phyloP scores from a whole-genome alignment of 2,113 vertebrate genomes.

The Rhynchomys soricoides region DNA sequence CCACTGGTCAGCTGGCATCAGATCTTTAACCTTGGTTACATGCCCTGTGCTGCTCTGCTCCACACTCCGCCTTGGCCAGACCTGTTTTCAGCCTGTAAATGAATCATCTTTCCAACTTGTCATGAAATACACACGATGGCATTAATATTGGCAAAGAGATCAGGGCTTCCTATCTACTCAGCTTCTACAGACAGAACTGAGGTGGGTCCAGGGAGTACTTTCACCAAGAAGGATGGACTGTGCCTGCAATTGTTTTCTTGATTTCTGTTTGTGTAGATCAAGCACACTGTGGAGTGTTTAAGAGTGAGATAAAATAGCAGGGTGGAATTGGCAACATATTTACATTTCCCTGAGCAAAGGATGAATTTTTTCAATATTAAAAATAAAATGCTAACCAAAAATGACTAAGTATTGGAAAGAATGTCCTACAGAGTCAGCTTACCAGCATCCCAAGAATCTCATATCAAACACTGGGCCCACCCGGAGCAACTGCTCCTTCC shows the following conservation, averaged over 20 bases:
- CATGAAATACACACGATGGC: neutral
- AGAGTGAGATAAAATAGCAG: conserved; percentile 38
- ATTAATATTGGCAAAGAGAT: neutral
- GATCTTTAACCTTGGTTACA: neutral
- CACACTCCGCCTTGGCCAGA: neutral
- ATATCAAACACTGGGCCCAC: neutral
- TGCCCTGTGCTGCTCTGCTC: rapidly evolving
- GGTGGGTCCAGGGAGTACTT: conserved; percentile 50
- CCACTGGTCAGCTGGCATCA: neutral
- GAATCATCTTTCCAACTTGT: neutral
- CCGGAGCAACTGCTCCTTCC: conserved; percentile 14
- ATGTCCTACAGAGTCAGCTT: neutral
- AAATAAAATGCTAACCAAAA: conserved; percentile 62
- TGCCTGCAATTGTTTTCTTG: conserved; percentile 54
- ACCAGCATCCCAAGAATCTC: neutral
- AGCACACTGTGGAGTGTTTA: conserved; percentile 59
- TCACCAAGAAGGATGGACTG: conserved; percentile 38
- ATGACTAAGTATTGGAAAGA: conserved; percentile 25
- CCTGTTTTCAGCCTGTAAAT: neutral
- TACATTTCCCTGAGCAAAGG: conserved; percentile 70
- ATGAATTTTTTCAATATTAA: conserved; percentile 30
- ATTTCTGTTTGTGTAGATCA: conserved; percentile 68
- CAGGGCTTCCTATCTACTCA: neutral
- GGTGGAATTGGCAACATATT: conserved; percentile 23
- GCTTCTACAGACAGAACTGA: conserved; percentile 57